Evolutionary conservation across 2,113 vertebrate species (phyloP), one percentile per base, ranked within the genome.

Genomic region (Gopherus evgoodei): DNA sequence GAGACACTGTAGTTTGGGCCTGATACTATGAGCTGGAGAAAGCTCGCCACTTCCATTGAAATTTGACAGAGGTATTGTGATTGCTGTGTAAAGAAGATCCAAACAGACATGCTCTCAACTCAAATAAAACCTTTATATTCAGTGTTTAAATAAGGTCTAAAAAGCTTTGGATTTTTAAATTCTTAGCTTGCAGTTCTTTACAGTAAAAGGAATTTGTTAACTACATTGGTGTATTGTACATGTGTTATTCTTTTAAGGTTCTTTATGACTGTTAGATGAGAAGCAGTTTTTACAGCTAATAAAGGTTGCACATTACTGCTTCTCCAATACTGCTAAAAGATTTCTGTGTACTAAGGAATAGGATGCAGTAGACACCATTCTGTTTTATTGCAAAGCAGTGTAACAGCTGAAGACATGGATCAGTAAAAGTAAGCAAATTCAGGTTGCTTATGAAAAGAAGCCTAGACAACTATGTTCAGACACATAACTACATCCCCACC

Each of bases 341-440:
- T 97, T 97, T 98, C 93, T 87, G 4, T 88, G 97, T 98, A 94
- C 92, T 89, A 96, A 84, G 88, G 93, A 97, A 90, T 96, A 96
- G 92, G 93, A 97, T 97, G 90, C 88, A 0, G 56, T 80, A 96
- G 92, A 97, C 90, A 95, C 86, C 95, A 86, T 94, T 96, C 7
- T 86, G 93, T 96, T 97, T 97, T 96, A 97, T 97, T 97, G 89
- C 14, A 49, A 90, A 62, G 91, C 89, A 81, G 72, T 90, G 90
- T 88, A 96, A 87, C 91, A 94, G 94, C 95, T 95, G 95, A 95
- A 96, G 93, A 93, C 98, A 97, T 97, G 93, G 85, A 97, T 95
- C 96, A 95, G 89, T 95, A 97, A 94, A 96, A 96, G 89, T 92
- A 98, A 97, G 62, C 81, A 96, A 93, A 98, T 97, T 96, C 96